Percentiles rank a stretch among this genome's conserved stretches.
Conservation (phyloP, 2,113 vertebrate species). For the Elgaria multicarinata region DNA sequence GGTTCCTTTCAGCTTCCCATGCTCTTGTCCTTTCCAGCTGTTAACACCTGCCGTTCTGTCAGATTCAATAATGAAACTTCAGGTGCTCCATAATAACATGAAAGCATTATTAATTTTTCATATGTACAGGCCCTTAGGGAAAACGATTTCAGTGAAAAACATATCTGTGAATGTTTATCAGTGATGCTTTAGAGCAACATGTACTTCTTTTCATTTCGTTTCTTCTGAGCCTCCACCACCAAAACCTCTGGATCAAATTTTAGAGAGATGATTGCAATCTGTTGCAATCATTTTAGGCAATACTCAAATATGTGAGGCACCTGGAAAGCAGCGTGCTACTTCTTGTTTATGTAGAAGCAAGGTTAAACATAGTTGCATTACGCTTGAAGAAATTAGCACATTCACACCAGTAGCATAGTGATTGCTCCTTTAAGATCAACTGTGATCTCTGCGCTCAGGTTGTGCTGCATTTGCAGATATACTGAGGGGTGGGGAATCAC, state of each 20-base stretch:
- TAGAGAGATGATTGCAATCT: neutral
- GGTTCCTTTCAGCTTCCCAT: conserved; percentile 63
- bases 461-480: neutral
- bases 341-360: conserved; percentile 63
- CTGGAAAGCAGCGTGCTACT: conserved; percentile 43
- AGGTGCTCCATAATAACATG: conserved; percentile 55
- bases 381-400: conserved; percentile 35
- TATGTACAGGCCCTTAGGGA: conserved; percentile 36
- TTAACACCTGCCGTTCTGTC: conserved; percentile 75
- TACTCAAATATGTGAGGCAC: conserved; percentile 49
- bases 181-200: conserved; percentile 44
- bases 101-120: conserved; percentile 65
- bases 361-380: conserved; percentile 22
- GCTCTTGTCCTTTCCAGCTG: conserved; percentile 72
- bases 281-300: conserved; percentile 19
- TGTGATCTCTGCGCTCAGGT: too few relatives aligned
- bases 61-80: conserved; percentile 59
- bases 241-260: conserved; percentile 12
- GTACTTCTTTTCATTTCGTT: neutral
- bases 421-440: neutral
- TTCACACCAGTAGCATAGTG: neutral
- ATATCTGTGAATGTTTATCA: conserved; percentile 39
- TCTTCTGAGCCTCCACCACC: neutral
- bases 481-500: too few relatives aligned
- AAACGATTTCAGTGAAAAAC: conserved; percentile 45